Percentiles rank a stretch among this genome's conserved stretches.
These are phyloP conservation scores for Sarcoramphus papa DNA, from an alignment of 2,797 vertebrate species.

Conservation along the genomic window DNA sequence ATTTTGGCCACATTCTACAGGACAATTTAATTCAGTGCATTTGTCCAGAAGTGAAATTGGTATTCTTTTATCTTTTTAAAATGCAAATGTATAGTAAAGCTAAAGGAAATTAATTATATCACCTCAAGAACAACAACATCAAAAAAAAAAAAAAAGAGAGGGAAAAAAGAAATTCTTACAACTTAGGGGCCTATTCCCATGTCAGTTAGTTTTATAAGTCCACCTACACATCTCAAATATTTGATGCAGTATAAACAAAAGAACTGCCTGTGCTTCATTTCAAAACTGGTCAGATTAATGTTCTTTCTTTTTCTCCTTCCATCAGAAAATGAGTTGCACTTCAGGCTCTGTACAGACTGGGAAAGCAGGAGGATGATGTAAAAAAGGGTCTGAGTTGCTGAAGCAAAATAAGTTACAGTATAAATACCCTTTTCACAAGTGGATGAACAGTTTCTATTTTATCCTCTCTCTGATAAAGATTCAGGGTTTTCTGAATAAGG, in stretches of 20 bases:
- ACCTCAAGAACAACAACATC: background rate
- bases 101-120: background rate
- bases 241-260: background rate
- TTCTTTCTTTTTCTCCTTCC: background rate
- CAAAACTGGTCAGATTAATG: background rate
- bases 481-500: background rate
- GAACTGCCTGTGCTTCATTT: background rate
- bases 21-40: background rate
- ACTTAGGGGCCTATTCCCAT: background rate
- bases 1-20: background rate
- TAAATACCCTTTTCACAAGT: background rate
- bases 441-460: background rate
- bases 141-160: background rate
- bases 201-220: background rate
- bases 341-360: background rate
- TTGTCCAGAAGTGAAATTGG: background rate
- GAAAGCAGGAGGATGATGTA: background rate
- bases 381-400: background rate
- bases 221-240: background rate
- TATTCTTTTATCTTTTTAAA: background rate
- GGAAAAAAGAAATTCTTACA: background rate
- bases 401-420: background rate
- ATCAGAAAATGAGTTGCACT: background rate
- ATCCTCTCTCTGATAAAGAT: background rate
- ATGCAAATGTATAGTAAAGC: background rate